These are phyloP conservation scores for Vespertilio murinus DNA, from an alignment of 2,797 vertebrate genomes.

Conservation along the genomic window DNA sequence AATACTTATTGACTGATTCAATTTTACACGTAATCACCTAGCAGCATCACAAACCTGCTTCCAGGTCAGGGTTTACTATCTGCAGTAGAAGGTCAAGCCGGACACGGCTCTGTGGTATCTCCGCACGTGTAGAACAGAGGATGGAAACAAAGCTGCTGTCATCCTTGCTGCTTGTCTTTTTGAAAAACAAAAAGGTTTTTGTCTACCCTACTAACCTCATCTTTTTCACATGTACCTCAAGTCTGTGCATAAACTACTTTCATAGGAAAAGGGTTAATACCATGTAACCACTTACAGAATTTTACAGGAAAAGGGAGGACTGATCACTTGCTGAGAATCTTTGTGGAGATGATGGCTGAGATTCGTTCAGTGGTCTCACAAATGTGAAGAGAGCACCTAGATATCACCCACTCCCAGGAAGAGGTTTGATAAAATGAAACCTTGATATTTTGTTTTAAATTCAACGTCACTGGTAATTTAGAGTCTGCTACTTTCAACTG, in stretches of 20 bases:
- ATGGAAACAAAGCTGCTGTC: conserved; percentile 25
- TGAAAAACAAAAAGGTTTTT: conserved; percentile 22
- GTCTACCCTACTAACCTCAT: neutral
- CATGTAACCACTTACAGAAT: neutral
- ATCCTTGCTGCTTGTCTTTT: neutral
- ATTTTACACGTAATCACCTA: neutral
- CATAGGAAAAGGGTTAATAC: neutral
- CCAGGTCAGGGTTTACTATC: neutral
- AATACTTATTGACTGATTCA: conserved; percentile 5
- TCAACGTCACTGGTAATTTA: neutral
- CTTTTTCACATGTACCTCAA: conserved; percentile 35
- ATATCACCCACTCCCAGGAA: neutral
- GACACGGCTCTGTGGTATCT: neutral
- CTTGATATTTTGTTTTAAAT: conserved; percentile 25
- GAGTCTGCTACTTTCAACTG: neutral
- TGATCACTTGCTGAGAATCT: conserved; percentile 14
- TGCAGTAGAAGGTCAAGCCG: neutral
- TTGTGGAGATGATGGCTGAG: neutral
- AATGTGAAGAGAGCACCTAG: neutral
- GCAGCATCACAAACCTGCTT: neutral
- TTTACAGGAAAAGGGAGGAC: conserved; percentile 16
- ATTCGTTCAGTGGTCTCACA: neutral
- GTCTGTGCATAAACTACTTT: neutral
- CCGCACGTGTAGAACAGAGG: neutral
- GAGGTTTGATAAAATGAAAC: neutral